Conservation (phyloP, 2,888 invertebrate species). For the Macrophya alboannulata region DNA sequence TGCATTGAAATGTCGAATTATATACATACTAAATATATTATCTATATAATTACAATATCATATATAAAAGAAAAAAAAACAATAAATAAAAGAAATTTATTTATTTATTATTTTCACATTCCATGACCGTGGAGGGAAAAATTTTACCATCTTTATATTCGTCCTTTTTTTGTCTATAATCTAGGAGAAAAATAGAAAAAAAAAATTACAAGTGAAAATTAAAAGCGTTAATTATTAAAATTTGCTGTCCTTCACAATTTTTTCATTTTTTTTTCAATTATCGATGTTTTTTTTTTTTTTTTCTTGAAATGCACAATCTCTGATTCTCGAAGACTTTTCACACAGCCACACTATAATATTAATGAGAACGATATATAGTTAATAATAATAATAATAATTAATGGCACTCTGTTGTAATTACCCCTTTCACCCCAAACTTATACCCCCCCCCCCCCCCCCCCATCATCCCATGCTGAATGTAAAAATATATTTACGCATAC, state of each 20-base stretch:
- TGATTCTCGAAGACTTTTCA: neutral
- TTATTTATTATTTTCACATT: neutral
- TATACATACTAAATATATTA: no score
- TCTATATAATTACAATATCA: neutral
- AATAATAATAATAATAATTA: neutral
- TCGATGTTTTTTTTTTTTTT: neutral
- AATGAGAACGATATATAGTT: slow-evolving; percentile 1
- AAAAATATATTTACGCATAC: neutral
- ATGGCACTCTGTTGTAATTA: neutral
- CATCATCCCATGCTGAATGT: no score
- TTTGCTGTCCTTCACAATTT: neutral
- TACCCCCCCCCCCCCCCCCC: no score
- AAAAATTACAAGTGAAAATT: neutral
- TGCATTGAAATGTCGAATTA: no score
- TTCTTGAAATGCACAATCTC: neutral
- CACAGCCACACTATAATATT: neutral
- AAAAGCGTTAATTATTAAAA: no score
- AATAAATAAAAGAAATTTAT: neutral
- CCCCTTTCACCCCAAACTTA: neutral
- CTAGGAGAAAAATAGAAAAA: no score
- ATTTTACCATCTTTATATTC: neutral
- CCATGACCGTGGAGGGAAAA: neutral
- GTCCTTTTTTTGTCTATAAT: neutral
- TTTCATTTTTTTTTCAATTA: neutral
- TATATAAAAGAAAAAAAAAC: no score